Evolutionary conservation across 2,888 invertebrate species (phyloP).

Genomic region (Phasia obesa): DNA sequence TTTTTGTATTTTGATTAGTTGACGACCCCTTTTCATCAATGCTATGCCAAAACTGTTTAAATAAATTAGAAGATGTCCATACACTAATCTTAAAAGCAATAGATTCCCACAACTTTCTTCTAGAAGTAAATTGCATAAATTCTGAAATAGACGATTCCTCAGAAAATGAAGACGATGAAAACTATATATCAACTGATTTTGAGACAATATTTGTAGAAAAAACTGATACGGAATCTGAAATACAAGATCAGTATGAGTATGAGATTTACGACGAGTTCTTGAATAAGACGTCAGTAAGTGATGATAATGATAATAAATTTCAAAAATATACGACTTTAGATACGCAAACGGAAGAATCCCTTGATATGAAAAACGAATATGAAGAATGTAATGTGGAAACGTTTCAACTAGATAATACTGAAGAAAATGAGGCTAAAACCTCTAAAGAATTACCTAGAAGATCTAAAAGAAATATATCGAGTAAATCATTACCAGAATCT

Average conservation of each 20-base stretch:
- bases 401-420: neutral
- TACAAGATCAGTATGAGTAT: slow-evolving; percentile 5
- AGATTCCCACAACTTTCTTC: slow-evolving; percentile 41
- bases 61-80: slow-evolving; percentile 27
- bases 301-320: neutral
- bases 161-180: neutral
- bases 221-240: slow-evolving; percentile 14
- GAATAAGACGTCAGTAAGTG: neutral
- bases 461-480: neutral
- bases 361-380: neutral
- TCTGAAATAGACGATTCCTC: neutral
- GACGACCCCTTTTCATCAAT: slow-evolving; percentile 43
- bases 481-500: neutral
- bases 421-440: neutral
- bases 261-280: slow-evolving; percentile 7
- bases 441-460: neutral
- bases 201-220: slow-evolving; percentile 39
- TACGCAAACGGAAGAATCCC: neutral
- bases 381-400: neutral
- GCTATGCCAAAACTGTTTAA: slow-evolving; percentile 51
- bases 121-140: slow-evolving; percentile 29
- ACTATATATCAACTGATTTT: slow-evolving; percentile 16
- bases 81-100: slow-evolving; percentile 30
- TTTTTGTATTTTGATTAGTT: slow-evolving; percentile 20
- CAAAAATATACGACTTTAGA: neutral